Evolutionary conservation across 2,888 invertebrate genomes (phyloP), one percentile per base, ranked within the genome.

Genomic region (Drosophila sordidapex): DNA sequence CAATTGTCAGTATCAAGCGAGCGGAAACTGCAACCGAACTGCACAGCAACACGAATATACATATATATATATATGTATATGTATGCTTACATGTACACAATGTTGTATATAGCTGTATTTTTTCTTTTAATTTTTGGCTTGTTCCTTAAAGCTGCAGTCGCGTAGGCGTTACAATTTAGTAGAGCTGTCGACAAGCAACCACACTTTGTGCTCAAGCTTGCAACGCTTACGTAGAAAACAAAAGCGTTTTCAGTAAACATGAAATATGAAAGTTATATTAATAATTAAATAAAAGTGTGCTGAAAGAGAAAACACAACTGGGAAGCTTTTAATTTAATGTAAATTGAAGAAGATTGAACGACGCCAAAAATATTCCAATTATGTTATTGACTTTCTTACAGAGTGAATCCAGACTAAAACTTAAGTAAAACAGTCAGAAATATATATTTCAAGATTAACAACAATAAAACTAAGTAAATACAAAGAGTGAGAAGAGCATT

Each of bases 1-100:
- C 84, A 83, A 87, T 74, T 84, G 89, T 84, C 82, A 84, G 76
- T 82, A 79, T 83, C 84, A 87, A 83, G 88, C 66, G 38, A 74
- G 67, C 58, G 68, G 68, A 73, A 84, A 76, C 70, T 71, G 86
- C 76, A 76, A 53, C 61, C 58, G 64, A 64, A 35, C 63, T 63
- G 49, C 63, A 69, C 53, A 53, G 65, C 67, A 65, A 62, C 53
- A 57, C 51, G 54, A 15, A 66, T 43, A 57, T n/a, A 61, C 25
- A 27, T 27, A 40, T 43, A 52, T 3, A 53, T 58, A 59, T 31
- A 48, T 31, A 48, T 33, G 25, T 43, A 13, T 21, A 56, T n/a
- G 43, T 58, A 21, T 36, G 43, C 57, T n/a, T 63, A 38, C 11
- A 38, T 56, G 54, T 36, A 21, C 29, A n/a, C 48, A 18, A n/a